phyloP scores from a whole-genome alignment of 2,797 vertebrate species.

The Coregonus sp. region DNA sequence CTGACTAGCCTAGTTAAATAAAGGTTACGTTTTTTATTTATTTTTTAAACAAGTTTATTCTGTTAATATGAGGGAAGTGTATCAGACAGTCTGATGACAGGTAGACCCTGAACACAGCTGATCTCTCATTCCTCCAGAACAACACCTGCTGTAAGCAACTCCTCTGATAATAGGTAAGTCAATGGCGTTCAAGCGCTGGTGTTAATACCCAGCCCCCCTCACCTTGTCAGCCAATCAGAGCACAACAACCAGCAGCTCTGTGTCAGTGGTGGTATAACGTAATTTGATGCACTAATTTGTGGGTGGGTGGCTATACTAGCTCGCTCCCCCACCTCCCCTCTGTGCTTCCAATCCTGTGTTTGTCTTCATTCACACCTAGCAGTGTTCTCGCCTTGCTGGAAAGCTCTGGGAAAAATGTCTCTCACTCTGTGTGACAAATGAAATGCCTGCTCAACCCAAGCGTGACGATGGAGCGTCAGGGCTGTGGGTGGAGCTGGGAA shows the following conservation, averaged over 20 bases:
- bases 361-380: background rate
- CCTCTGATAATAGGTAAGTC: slow-evolving; percentile 31
- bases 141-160: slow-evolving; percentile 16
- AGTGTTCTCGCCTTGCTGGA: background rate
- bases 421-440: background rate
- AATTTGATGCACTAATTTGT: slow-evolving; percentile 16
- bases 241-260: background rate
- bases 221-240: background rate
- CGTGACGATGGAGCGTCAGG: background rate
- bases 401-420: background rate
- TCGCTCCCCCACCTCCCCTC: background rate
- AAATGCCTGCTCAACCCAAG: slow-evolving; percentile 5
- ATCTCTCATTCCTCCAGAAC: slow-evolving; percentile 38
- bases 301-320: background rate
- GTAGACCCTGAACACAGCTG: slow-evolving; percentile 13
- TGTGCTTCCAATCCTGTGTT: background rate
- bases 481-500: background rate
- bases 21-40: too few relatives aligned
- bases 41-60: background rate
- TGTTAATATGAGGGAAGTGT: background rate
- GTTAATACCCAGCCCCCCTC: slow-evolving; percentile 1
- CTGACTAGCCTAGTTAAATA: too few relatives aligned
- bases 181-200: slow-evolving; percentile 1
- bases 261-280: slow-evolving; percentile 11
- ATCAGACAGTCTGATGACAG: background rate